Conservation (phyloP, 1,140 invertebrate genomes). For the Chironomus striatipennis region DNA sequence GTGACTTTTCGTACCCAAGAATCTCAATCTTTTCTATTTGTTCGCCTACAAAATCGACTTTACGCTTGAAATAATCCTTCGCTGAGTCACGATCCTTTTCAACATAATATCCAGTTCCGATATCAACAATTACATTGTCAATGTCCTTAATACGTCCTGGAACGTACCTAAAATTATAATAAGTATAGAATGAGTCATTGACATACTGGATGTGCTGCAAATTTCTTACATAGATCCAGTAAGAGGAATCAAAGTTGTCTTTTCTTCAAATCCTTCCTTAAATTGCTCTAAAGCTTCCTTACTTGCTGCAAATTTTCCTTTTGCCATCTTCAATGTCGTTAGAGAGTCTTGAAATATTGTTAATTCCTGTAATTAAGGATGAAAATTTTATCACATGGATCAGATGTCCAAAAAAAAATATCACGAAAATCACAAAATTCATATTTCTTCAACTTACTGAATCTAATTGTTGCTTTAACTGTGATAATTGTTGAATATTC, state of each 20-base stretch:
- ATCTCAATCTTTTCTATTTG: conserved; percentile 90
- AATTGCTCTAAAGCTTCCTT: conserved; percentile 76
- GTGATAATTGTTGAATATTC: conserved; percentile 65
- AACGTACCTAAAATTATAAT: conserved; percentile 48
- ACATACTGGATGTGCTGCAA: not conserved
- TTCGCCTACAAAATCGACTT: conserved; percentile 81
- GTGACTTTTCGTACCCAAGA: conserved; percentile 75
- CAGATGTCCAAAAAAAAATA: conserved; percentile 24
- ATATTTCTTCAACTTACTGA: conserved; percentile 48
- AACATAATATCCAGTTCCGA: conserved; percentile 93
- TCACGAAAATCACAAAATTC: conserved; percentile 18
- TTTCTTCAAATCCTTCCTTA: conserved; percentile 60
- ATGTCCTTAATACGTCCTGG: conserved; percentile 74
- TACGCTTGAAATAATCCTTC: conserved; percentile 86
- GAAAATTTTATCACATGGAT: not conserved
- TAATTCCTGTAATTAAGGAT: conserved; percentile 59
- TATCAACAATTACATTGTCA: conserved; percentile 79
- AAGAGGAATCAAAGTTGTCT: conserved; percentile 80
- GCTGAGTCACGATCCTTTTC: conserved; percentile 75
- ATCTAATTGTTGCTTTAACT: conserved; percentile 79
- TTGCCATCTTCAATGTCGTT: conserved; percentile 79
- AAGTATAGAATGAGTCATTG: not conserved
- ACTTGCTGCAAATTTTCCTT: conserved; percentile 82
- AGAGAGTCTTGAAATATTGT: conserved; percentile 79
- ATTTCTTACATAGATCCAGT: conserved; percentile 78